These are phyloP conservation scores for Sphaerophoria rueppellii DNA, from an alignment of 2,888 invertebrate genomes.

Conservation along the genomic window DNA sequence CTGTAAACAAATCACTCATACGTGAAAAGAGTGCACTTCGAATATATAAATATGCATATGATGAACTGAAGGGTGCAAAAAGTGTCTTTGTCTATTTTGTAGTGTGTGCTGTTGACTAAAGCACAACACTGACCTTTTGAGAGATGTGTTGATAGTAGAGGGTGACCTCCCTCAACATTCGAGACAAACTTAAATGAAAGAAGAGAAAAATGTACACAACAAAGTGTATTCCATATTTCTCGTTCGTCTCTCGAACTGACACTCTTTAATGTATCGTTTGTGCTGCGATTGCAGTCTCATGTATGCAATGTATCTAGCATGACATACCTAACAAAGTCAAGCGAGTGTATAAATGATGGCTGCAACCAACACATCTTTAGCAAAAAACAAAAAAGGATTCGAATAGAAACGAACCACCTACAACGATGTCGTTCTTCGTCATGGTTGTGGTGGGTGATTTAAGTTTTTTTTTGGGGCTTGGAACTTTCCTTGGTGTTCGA, in stretches of 20 bases:
- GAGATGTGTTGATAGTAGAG: conserved; percentile 10
- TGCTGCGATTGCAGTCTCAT: conserved; percentile 31
- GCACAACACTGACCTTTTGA: conserved; percentile 25
- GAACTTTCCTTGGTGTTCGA: conserved; percentile 32
- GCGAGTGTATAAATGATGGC: conserved; percentile 70
- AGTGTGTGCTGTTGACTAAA: conserved; percentile 1
- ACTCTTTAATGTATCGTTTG: conserved; percentile 25
- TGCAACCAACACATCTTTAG: conserved; percentile 36
- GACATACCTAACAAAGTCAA: conserved; percentile 32
- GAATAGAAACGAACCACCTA: conserved; percentile 16
- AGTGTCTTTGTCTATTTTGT: background rate
- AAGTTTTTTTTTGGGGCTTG: conserved; percentile 44
- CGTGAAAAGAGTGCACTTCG: conserved; percentile 59
- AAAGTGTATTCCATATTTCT: background rate
- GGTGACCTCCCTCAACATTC: conserved; percentile 11
- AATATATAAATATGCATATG: conserved; percentile 16
- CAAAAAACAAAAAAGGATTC: conserved; percentile 46
- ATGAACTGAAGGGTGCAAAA: background rate
- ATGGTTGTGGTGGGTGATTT: conserved; percentile 62
- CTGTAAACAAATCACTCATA: conserved; percentile 68
- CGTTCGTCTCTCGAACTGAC: conserved; percentile 27
- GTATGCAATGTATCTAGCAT: background rate
- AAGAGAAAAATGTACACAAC: background rate
- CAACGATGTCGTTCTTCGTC: conserved; percentile 8
- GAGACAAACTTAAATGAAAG: background rate